Evolutionary conservation across 2,113 vertebrate species (phyloP).

Genomic region (Pungitius pungitius): DNA sequence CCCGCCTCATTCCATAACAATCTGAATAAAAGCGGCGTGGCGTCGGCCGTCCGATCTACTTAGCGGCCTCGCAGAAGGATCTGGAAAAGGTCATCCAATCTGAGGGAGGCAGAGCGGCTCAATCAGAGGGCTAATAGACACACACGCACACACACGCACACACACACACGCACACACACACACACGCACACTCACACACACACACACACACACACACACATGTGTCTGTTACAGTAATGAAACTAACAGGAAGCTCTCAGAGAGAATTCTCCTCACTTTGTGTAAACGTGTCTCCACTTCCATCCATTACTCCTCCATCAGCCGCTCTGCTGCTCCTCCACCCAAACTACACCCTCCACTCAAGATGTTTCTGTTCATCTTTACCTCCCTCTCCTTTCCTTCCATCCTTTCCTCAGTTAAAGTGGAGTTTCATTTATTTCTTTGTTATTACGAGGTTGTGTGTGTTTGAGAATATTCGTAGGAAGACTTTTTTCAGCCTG

Average conservation of each 20-base stretch:
- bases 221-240: slow-evolving; percentile 49
- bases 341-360: no score
- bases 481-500: no score
- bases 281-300: slow-evolving; percentile 53
- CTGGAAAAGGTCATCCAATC: slow-evolving; percentile 83
- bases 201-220: slow-evolving; percentile 67
- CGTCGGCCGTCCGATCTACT: slow-evolving; percentile 76
- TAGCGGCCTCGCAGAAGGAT: slow-evolving; percentile 73
- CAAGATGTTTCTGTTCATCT: no score
- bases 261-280: slow-evolving; percentile 37
- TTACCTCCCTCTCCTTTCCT: no score
- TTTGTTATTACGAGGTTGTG: no score
- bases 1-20: slow-evolving; percentile 73
- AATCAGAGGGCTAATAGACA: slow-evolving; percentile 76
- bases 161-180: slow-evolving; percentile 70
- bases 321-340: no score
- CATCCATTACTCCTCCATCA: slow-evolving; percentile 44
- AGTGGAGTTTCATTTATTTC: no score
- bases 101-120: slow-evolving; percentile 67
- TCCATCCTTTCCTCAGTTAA: no score
- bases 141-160: slow-evolving; percentile 65
- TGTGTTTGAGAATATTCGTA: no score
- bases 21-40: slow-evolving; percentile 74
- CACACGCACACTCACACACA: slow-evolving; percentile 65
- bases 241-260: slow-evolving; percentile 57